Evolutionary conservation across 2,113 vertebrate genomes (phyloP).

Genomic region (Cinclus mexicanus): DNA sequence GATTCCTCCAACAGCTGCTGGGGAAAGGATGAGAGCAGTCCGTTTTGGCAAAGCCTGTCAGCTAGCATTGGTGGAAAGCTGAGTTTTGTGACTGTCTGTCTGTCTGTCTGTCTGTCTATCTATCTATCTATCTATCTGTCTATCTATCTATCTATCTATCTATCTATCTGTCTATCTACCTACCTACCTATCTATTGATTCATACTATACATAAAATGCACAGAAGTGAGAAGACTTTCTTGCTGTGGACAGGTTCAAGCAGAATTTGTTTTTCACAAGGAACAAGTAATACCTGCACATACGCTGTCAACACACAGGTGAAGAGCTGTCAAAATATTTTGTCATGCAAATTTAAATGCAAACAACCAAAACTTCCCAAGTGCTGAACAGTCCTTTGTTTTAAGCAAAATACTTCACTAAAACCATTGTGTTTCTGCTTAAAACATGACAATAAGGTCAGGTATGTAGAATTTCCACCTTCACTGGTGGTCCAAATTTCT

Average conservation of each 20-base stretch:
- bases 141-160: neutral
- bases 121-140: neutral
- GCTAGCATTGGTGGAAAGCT: neutral
- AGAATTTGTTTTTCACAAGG: neutral
- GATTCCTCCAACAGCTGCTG: neutral
- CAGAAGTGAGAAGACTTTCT: neutral
- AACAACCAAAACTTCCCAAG: neutral
- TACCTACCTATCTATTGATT: neutral
- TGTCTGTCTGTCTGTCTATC: neutral
- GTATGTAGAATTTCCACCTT: conserved; percentile 20
- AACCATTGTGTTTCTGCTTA: neutral
- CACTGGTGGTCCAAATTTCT: conserved; percentile 11
- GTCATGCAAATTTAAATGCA: neutral
- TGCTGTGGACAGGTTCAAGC: neutral
- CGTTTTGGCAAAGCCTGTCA: neutral
- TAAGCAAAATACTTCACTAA: neutral
- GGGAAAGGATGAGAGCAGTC: neutral
- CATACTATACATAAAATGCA: neutral
- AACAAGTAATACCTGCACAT: neutral
- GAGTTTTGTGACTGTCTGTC: neutral
- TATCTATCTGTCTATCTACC: neutral
- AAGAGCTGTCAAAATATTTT: neutral
- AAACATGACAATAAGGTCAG: neutral
- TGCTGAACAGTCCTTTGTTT: neutral
- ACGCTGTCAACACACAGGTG: neutral